Evolutionary conservation across 1,140 invertebrate genomes (phyloP), one percentile per base, ranked within the genome.

Genomic region (Schlechtendalia chinensis): DNA sequence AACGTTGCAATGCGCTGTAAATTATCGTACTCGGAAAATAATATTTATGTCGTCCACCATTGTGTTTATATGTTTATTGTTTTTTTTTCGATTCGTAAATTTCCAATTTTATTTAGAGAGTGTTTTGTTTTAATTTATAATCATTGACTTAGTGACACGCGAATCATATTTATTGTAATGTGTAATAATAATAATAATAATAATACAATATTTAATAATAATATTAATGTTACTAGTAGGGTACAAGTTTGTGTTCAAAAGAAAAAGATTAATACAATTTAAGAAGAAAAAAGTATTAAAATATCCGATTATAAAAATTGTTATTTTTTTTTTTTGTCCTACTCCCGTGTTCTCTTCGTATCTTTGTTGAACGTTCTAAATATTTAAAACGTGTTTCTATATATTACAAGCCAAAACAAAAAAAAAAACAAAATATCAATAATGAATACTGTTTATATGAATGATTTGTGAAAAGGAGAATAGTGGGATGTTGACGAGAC

Each of bases 271-370:
- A 56, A n/a, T n/a, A n/a, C n/a, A n/a, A 77, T 77, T 58, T n/a
- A 77, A 39, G 14, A 47, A 79, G 29, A 75, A 74, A 75, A 79
- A 79, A 77, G 74, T 77, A 77, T 77, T 77, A 77, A 77, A 59
- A 47, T 24, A 61, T 77, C 54, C 45, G 74, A 59, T 45, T 58
- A 59, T 77, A 77, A 29, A 58, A 58, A 22, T 45, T 8, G 1
- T 5, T 63, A 27, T 59, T 81, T 22, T 65, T 63, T 54, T 59
- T 71, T 56, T 69, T 6, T n/a, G n/a, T 58, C 0, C 14, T 81
- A 11, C 32, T 65, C 39, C 53, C 54, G 1, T 45, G 39, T 45
- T 45, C 39, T 10, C 39, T n/a, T n/a, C n/a, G n/a, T n/a, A n/a
- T n/a, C n/a, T n/a, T n/a, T n/a, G n/a, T n/a, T n/a, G n/a, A n/a